Percentiles rank a stretch among this genome's conserved stretches.
These are phyloP conservation scores for Uria lomvia DNA, from an alignment of 2,113 vertebrate genomes.

Conservation along the genomic window DNA sequence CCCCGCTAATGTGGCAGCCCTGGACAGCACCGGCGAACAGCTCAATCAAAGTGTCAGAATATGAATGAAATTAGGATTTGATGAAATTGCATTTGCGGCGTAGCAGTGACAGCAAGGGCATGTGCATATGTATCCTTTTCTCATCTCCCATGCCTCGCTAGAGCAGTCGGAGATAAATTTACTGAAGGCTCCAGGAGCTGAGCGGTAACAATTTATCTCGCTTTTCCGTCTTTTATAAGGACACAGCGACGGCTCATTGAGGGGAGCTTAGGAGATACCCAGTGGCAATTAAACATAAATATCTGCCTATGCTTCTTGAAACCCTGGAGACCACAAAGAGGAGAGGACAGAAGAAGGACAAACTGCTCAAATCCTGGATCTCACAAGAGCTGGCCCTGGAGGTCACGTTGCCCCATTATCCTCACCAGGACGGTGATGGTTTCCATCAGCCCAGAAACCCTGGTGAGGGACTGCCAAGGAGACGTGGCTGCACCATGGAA, in stretches of 20 bases:
- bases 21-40: neutral
- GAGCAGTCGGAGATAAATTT: neutral
- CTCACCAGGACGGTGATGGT: neutral
- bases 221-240: neutral
- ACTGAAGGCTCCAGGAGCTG: neutral
- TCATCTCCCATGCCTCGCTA: neutral
- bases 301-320: neutral
- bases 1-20: neutral
- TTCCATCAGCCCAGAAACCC: neutral
- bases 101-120: neutral
- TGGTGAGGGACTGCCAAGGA: neutral
- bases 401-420: fast-evolving
- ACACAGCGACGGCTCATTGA: neutral
- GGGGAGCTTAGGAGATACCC: neutral
- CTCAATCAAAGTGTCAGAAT: neutral
- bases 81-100: neutral
- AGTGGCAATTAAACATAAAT: neutral
- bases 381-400: neutral
- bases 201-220: neutral
- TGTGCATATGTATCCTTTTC: neutral
- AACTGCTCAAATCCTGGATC: neutral
- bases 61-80: neutral
- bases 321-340: neutral
- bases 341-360: neutral
- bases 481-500: neutral